Conservation (phyloP, 2,888 invertebrate genomes). For the Eupithecia subfuscata region DNA sequence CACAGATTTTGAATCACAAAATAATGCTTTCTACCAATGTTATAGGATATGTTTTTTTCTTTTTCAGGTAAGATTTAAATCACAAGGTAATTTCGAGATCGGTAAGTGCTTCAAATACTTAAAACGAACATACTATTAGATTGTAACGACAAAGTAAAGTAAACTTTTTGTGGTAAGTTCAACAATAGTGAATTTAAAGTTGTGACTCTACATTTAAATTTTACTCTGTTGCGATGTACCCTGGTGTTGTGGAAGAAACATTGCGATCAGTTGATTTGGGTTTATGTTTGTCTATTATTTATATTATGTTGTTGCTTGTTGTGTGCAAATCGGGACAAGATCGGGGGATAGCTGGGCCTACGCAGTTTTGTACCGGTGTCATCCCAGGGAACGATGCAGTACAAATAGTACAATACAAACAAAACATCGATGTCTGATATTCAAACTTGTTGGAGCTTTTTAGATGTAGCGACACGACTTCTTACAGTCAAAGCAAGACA, state of each 20-base stretch:
- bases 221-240: conserved; percentile 22
- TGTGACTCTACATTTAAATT: conserved; percentile 9
- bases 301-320: conserved; percentile 27
- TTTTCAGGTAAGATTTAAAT: conserved; percentile 6
- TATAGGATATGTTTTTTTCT: neutral
- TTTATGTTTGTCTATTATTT: conserved; percentile 38
- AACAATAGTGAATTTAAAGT: neutral
- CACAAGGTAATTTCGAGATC: neutral
- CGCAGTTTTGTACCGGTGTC: conserved; percentile 29
- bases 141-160: neutral
- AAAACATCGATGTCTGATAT: neutral
- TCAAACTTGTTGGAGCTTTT: neutral
- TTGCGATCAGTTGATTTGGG: conserved; percentile 36
- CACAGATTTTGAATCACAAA: neutral
- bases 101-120: neutral
- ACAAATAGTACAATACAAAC: conserved; percentile 8
- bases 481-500: neutral
- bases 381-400: conserved; percentile 15
- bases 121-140: neutral
- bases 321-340: conserved; percentile 34
- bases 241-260: conserved; percentile 28
- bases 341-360: conserved; percentile 27
- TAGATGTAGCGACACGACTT: neutral
- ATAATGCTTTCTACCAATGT: neutral
- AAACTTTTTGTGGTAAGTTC: neutral